phyloP scores from a whole-genome alignment of 2,888 invertebrate species.

The Boloria euphrosyne region DNA sequence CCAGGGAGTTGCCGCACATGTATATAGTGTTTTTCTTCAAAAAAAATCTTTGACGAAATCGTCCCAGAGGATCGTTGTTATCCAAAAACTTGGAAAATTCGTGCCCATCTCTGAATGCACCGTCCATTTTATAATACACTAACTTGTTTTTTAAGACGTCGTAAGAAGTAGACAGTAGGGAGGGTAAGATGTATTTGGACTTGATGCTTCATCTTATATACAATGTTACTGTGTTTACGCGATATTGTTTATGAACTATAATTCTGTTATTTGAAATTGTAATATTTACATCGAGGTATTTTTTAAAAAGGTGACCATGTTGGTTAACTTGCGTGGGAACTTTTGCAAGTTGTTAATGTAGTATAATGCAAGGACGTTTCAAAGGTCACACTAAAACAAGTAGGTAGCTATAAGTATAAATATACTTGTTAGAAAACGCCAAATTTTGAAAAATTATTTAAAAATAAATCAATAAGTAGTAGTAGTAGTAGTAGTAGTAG shows the following conservation, averaged over 20 bases:
- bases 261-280: slow-evolving; percentile 8
- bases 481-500: too few species aligned
- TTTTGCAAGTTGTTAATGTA: neutral
- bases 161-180: neutral
- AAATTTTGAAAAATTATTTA: too few species aligned
- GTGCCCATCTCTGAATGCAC: slow-evolving; percentile 50
- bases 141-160: neutral
- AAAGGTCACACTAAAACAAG: too few species aligned
- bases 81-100: slow-evolving; percentile 60
- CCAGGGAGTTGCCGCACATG: slow-evolving; percentile 71
- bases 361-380: too few species aligned
- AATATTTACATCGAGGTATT: slow-evolving; percentile 10
- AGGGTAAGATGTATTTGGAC: neutral
- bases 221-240: neutral
- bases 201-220: neutral
- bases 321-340: neutral
- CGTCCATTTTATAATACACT: slow-evolving; percentile 21
- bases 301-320: slow-evolving; percentile 9
- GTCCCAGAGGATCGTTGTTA: slow-evolving; percentile 61
- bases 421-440: too few species aligned
- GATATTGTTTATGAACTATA: slow-evolving; percentile 8
- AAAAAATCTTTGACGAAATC: slow-evolving; percentile 62
- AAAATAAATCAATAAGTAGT: too few species aligned
- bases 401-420: too few species aligned
- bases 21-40: slow-evolving; percentile 59